Percentiles rank a stretch among this genome's conserved stretches.
These are phyloP conservation scores for Cryptoblepharus egeriae DNA, from an alignment of 2,797 vertebrate genomes.

Conservation along the genomic window DNA sequence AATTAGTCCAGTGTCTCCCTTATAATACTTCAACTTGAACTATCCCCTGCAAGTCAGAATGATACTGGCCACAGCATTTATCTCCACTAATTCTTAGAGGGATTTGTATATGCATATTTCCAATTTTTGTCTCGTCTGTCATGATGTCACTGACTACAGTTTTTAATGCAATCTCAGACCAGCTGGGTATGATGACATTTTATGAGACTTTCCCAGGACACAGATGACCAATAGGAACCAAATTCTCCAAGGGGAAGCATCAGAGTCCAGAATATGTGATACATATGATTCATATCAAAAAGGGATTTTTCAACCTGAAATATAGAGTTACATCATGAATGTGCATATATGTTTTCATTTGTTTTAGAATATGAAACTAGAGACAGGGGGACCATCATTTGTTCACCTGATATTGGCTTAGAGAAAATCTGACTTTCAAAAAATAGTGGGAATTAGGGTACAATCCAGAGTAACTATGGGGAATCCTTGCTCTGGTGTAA, in stretches of 20 bases:
- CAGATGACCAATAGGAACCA: neutral
- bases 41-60: slow-evolving; percentile 41
- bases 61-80: slow-evolving; percentile 34
- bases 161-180: slow-evolving; percentile 3
- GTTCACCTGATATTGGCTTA: too few species aligned
- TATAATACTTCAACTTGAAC: slow-evolving; percentile 34
- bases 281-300: neutral
- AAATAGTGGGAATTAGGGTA: too few species aligned
- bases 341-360: neutral
- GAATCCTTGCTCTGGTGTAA: too few species aligned
- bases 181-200: neutral
- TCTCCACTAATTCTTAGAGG: neutral
- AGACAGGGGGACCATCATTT: too few species aligned
- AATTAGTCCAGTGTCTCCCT: slow-evolving; percentile 49
- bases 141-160: slow-evolving; percentile 24
- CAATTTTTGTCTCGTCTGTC: neutral
- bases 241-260: slow-evolving; percentile 3
- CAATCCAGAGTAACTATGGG: too few species aligned
- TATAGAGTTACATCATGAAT: neutral
- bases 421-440: too few species aligned
- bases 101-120: slow-evolving; percentile 19
- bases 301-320: neutral
- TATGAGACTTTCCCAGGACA: neutral
- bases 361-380: neutral
- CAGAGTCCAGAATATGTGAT: neutral